Evolutionary conservation across 2,113 vertebrate species (phyloP).

Genomic region (Dolichotis patagonum): DNA sequence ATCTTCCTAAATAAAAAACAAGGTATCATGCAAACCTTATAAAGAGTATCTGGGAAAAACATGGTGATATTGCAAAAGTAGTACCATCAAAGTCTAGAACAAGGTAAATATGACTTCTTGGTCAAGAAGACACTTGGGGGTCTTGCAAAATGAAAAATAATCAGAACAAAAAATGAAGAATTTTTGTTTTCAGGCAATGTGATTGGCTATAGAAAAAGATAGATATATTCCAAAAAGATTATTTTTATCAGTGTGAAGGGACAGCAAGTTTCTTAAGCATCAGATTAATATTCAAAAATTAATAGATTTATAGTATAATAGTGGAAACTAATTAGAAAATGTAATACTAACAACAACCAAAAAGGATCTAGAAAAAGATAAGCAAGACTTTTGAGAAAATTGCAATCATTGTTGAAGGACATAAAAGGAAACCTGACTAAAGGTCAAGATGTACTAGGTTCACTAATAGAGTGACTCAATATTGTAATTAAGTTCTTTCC

Average conservation of each 20-base stretch:
- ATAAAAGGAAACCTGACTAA: constrained; percentile 12
- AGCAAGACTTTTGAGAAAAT: constrained; percentile 48
- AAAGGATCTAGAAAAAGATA: not conserved
- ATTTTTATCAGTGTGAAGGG: constrained; percentile 36
- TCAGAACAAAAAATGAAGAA: not conserved
- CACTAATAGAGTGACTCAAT: not conserved
- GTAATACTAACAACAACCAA: not conserved
- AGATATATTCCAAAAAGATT: not conserved
- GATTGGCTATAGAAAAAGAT: constrained; percentile 1
- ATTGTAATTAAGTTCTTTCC: constrained; percentile 5
- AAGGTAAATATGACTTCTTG: not conserved
- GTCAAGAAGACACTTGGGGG: not conserved
- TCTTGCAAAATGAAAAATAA: not conserved
- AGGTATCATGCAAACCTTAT: not conserved
- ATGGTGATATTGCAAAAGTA: constrained; percentile 11
- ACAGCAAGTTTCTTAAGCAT: not conserved
- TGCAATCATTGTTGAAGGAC: constrained; percentile 8
- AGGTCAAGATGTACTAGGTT: not conserved
- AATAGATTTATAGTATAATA: constrained; percentile 18
- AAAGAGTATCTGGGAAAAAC: constrained; percentile 10
- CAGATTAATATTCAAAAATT: not conserved
- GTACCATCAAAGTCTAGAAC: not conserved
- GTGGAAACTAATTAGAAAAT: constrained; percentile 52
- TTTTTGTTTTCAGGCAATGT: not conserved
- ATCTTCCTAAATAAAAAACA: constrained; percentile 31